phyloP scores from a whole-genome alignment of 2,113 vertebrate species.

The Melanostigma gelatinosum region DNA sequence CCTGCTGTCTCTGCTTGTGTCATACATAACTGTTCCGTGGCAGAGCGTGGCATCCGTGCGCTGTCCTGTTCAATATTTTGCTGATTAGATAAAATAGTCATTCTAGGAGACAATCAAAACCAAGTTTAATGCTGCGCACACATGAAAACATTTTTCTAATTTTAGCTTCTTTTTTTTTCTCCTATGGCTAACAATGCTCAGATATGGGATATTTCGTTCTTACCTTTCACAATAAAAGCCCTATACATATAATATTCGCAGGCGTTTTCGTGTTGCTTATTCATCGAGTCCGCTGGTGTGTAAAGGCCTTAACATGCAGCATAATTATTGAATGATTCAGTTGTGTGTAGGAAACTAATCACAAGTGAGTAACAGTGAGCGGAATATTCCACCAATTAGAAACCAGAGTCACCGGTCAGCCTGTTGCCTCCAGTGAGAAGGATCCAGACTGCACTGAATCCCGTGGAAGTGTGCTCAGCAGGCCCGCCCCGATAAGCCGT shows the following conservation, averaged over 20 bases:
- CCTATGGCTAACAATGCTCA: background rate
- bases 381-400: conserved; percentile 45
- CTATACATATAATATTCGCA: background rate
- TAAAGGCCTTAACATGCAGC: background rate
- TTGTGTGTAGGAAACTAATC: conserved; percentile 3
- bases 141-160: conserved; percentile 7
- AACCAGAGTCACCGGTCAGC: conserved; percentile 18
- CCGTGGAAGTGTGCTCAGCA: conserved; percentile 31
- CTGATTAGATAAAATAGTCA: background rate
- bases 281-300: background rate
- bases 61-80: conserved; percentile 5
- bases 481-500: conserved; percentile 65
- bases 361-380: conserved; percentile 9
- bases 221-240: conserved; percentile 1
- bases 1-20: conserved; percentile 55
- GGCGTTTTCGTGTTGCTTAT: background rate
- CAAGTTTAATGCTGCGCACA: background rate
- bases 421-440: conserved; percentile 28
- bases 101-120: background rate
- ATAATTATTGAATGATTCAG: background rate
- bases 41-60: background rate
- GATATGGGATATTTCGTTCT: background rate
- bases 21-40: conserved; percentile 26
- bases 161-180: conserved; percentile 1
- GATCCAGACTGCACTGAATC: conserved; percentile 33